Percentiles rank a stretch among this genome's conserved stretches.
These are phyloP conservation scores for Dasyurus viverrinus DNA, from an alignment of 2,113 vertebrate genomes.

Conservation along the genomic window DNA sequence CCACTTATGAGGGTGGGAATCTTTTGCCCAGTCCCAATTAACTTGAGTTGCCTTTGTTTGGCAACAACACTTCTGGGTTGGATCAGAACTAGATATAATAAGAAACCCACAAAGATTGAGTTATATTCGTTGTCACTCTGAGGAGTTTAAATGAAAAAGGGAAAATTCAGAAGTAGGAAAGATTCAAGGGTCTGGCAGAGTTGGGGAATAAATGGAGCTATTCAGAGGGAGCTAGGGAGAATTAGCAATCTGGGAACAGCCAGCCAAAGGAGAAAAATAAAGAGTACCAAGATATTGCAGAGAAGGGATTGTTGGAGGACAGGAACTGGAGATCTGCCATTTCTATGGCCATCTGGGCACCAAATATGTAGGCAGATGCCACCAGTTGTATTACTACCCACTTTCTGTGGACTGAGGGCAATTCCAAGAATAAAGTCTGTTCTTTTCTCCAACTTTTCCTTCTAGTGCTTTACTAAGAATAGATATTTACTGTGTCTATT, in stretches of 20 bases:
- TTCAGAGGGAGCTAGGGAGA: neutral
- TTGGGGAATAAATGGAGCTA: neutral
- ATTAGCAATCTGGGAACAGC: neutral
- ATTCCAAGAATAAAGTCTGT: neutral
- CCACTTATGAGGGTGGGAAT: neutral
- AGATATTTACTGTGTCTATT: neutral
- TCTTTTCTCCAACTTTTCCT: neutral
- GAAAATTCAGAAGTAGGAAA: neutral
- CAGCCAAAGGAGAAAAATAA: neutral
- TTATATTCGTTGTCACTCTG: neutral
- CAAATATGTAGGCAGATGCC: neutral
- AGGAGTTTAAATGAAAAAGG: neutral
- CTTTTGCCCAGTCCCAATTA: neutral
- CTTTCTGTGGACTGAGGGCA: neutral
- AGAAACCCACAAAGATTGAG: neutral
- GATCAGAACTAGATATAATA: neutral
- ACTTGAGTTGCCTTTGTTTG: neutral
- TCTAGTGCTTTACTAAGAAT: neutral
- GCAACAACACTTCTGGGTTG: neutral
- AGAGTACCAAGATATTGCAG: neutral
- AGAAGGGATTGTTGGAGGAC: neutral
- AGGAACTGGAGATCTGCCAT: too few species aligned
- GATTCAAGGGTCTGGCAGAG: neutral
- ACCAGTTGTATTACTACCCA: neutral
- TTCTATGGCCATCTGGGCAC: neutral